Percentiles rank a stretch among this genome's conserved stretches.
Evolutionary conservation across 2,113 vertebrate genomes (phyloP).

Genomic region (Elephas maximus): DNA sequence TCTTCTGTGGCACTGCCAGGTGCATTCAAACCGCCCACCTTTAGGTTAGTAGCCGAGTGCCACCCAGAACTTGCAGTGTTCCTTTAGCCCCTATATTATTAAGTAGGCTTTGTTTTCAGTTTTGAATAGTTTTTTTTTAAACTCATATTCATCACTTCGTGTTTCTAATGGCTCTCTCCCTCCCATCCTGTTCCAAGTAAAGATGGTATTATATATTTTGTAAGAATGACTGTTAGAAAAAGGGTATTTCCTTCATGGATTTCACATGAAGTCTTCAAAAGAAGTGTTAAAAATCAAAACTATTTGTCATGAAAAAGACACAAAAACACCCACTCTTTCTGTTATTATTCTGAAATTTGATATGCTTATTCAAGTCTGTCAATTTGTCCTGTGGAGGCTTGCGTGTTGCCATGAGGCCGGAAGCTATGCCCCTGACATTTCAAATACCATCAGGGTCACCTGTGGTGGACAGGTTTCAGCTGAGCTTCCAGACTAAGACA

Average conservation of each 20-base stretch:
- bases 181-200: not conserved
- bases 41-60: no score
- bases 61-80: not conserved
- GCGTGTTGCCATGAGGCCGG: no score
- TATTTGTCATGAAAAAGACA: conserved; percentile 48
- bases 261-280: conserved; percentile 47
- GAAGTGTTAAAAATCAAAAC: conserved; percentile 26
- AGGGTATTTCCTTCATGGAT: not conserved
- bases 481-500: no score
- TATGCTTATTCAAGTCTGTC: not conserved
- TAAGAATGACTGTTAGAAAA: not conserved
- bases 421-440: no score
- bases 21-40: not conserved
- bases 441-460: no score
- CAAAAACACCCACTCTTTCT: not conserved
- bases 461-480: no score
- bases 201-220: not conserved
- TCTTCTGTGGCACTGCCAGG: no score
- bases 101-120: not conserved
- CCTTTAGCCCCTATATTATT: not conserved
- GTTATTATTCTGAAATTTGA: conserved; percentile 18
- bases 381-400: no score
- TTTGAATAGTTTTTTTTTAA: conserved; percentile 24
- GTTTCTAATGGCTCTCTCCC: not conserved
- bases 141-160: not conserved